Percentiles rank a stretch among this genome's conserved stretches.
Conservation (phyloP, 2,797 vertebrate species). For the Emys orbicularis region DNA sequence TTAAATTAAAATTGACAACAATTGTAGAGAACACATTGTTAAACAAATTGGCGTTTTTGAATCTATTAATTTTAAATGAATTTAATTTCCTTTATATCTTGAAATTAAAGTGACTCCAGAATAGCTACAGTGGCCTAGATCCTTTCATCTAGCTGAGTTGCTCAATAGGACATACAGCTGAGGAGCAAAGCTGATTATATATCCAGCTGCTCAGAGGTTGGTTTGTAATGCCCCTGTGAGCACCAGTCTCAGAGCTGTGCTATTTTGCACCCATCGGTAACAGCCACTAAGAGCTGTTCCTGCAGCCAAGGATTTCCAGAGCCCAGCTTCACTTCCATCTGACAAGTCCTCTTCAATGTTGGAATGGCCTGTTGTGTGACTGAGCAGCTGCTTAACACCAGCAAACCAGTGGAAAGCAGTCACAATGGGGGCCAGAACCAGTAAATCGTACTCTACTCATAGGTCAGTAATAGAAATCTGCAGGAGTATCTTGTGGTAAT, state of each 20-base stretch:
- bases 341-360: neutral
- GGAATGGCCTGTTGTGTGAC: neutral
- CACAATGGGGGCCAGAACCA: neutral
- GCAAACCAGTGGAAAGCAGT: neutral
- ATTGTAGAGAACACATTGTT: neutral
- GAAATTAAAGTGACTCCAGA: neutral
- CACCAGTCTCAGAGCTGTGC: neutral
- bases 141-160: accelerated
- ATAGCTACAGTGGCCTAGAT: accelerated
- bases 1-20: accelerated
- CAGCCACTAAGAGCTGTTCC: neutral
- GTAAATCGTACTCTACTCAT: neutral
- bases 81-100: neutral
- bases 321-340: neutral
- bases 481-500: neutral
- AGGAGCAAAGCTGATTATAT: accelerated
- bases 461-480: neutral
- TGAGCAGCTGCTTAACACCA: neutral
- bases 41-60: neutral
- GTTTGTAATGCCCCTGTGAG: neutral
- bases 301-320: neutral
- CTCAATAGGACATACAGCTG: accelerated
- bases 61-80: accelerated
- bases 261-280: accelerated
- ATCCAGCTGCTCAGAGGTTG: accelerated